A percentile compares a stretch with the other conserved stretches of the same genome.
Evolutionary conservation across 1,140 invertebrate genomes (phyloP).

Genomic region (Temnothorax curvispinosus): DNA sequence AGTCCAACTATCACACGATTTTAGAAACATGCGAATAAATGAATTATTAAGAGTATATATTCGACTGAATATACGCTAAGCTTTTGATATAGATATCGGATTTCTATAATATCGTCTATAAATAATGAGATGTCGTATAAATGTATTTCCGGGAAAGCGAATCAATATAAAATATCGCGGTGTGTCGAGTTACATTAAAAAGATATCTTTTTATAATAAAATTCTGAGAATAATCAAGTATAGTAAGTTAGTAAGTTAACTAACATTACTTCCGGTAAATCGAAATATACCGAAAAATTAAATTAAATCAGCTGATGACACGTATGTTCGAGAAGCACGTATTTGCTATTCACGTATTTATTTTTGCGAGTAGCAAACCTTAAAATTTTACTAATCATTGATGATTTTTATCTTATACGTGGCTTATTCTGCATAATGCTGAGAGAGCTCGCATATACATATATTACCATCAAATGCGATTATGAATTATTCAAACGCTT

Average conservation of each 20-base stretch:
- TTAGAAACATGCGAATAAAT: neutral
- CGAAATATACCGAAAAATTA: neutral
- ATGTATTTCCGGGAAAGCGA: slow-evolving; percentile 23
- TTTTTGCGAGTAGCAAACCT: neutral
- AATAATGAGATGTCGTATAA: neutral
- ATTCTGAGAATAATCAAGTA: neutral
- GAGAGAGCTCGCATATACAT: neutral
- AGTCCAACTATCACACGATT: neutral
- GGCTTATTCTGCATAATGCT: neutral
- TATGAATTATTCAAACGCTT: slow-evolving; percentile 45
- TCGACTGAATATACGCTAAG: neutral
- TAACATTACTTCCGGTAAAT: neutral
- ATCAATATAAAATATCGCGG: neutral
- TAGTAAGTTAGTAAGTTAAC: neutral
- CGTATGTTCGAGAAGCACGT: neutral
- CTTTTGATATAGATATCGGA: neutral
- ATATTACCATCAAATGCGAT: slow-evolving; percentile 12
- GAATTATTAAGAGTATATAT: neutral
- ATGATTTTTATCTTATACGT: neutral
- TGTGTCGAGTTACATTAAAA: neutral
- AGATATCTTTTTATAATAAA: neutral
- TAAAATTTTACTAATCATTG: slow-evolving; percentile 1
- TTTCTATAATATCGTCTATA: neutral
- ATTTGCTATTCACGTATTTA: neutral
- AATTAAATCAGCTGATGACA: neutral